Evolutionary conservation across 2,113 vertebrate species (phyloP).

Genomic region (Sapajus apella): DNA sequence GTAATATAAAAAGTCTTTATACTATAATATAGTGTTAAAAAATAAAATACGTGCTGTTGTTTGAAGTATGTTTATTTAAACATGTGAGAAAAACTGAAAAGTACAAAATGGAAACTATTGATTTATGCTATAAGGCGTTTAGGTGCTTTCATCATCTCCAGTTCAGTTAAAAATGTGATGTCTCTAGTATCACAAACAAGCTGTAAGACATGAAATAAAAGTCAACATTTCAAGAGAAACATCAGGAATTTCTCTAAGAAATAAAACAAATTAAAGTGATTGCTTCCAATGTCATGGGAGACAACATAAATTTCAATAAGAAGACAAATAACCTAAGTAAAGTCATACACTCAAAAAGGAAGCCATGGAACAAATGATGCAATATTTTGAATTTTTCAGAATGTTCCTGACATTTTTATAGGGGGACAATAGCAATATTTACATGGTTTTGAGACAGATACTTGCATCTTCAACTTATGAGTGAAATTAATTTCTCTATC

Average conservation of each 20-base stretch:
- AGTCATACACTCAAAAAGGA: slow-evolving; percentile 29
- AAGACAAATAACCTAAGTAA: neutral
- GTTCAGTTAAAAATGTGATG: neutral
- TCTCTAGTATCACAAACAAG: neutral
- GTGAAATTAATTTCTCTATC: slow-evolving; percentile 25
- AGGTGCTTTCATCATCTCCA: neutral
- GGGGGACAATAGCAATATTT: neutral
- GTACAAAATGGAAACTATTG: neutral
- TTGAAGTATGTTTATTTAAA: neutral
- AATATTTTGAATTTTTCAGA: slow-evolving; percentile 12
- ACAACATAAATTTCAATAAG: neutral
- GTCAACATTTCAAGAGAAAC: neutral
- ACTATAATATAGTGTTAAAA: neutral
- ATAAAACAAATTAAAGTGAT: slow-evolving; percentile 24
- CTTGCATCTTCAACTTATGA: neutral
- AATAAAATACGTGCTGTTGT: neutral
- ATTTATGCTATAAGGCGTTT: neutral
- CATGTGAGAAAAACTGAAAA: neutral
- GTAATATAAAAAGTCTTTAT: neutral
- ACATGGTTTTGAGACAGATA: neutral
- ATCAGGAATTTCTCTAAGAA: slow-evolving; percentile 37
- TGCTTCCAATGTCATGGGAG: neutral
- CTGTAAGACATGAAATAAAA: neutral
- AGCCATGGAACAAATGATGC: neutral
- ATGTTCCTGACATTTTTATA: slow-evolving; percentile 48